phyloP scores from a whole-genome alignment of 2,888 invertebrate genomes.

The Allolobophora icterica region DNA sequence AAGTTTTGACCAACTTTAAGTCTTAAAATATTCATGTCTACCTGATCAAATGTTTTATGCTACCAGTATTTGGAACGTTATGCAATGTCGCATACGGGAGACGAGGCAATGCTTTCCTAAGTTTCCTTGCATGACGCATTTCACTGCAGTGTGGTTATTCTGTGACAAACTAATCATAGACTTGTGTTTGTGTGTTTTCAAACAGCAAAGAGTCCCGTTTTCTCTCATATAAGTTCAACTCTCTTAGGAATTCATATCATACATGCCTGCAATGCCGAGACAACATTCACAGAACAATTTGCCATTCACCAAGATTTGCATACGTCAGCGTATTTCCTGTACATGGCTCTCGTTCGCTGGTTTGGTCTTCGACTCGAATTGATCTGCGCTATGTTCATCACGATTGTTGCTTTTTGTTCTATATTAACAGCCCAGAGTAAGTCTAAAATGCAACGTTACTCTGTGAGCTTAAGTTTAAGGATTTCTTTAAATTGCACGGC shows the following conservation, averaged over 20 bases:
- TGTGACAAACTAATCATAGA: background rate
- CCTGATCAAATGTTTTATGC: background rate
- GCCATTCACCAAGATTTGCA: conserved; percentile 72
- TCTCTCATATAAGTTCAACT: conserved; percentile 87
- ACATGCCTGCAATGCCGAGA: conserved; percentile 83
- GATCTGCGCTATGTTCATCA: conserved; percentile 84
- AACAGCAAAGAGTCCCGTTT: conserved; percentile 90
- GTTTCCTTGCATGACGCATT: too few relatives aligned
- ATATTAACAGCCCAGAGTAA: conserved; percentile 72
- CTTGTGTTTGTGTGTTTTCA: background rate
- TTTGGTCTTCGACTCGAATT: conserved; percentile 92
- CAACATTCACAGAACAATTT: conserved; percentile 73
- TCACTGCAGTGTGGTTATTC: background rate
- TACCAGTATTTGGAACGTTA: background rate
- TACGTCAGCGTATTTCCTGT: conserved; percentile 89
- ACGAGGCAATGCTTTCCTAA: too few relatives aligned
- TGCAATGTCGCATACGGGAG: too few relatives aligned
- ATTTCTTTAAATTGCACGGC: too few relatives aligned
- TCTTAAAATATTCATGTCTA: too few relatives aligned
- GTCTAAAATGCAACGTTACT: conserved; percentile 40
- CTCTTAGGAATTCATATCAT: conserved; percentile 90
- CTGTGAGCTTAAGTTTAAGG: background rate
- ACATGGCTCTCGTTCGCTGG: conserved; percentile 86
- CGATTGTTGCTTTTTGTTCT: conserved; percentile 83
- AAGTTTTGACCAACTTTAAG: background rate